Percentiles rank a stretch among this genome's conserved stretches.
Conservation (phyloP, 2,888 invertebrate species). For the Pherbina coryleti region DNA sequence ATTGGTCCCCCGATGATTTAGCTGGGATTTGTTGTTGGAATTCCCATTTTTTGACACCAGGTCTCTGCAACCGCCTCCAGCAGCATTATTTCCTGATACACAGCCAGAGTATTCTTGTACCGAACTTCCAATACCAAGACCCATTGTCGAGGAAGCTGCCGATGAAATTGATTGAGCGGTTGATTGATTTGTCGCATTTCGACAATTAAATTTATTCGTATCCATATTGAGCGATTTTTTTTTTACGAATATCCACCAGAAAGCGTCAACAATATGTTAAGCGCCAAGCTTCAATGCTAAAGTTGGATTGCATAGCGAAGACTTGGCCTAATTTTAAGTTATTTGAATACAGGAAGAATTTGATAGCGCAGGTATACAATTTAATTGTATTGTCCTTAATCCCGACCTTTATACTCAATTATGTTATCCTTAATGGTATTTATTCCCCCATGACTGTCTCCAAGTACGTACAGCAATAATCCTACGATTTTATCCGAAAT, state of each 20-base stretch:
- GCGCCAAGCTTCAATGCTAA: neutral
- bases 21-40: constrained; percentile 50
- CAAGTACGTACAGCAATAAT: neutral
- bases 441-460: neutral
- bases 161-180: constrained; percentile 55
- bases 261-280: constrained; percentile 15
- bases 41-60: constrained; percentile 48
- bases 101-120: constrained; percentile 54
- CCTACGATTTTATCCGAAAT: constrained; percentile 16
- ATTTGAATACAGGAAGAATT: neutral
- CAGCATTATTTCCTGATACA: constrained; percentile 47
- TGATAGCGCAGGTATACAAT: no score
- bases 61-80: constrained; percentile 52
- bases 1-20: constrained; percentile 49
- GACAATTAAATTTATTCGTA: constrained; percentile 65
- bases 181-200: constrained; percentile 55
- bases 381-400: no score
- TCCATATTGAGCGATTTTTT: constrained; percentile 55
- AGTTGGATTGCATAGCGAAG: constrained; percentile 14
- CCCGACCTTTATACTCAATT: no score
- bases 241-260: constrained; percentile 14
- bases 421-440: no score
- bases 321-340: neutral
- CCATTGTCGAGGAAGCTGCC: constrained; percentile 53
- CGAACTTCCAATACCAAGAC: constrained; percentile 40